These are phyloP conservation scores for Aptenodytes forsteri DNA, from an alignment of 2,113 vertebrate genomes.

Conservation along the genomic window DNA sequence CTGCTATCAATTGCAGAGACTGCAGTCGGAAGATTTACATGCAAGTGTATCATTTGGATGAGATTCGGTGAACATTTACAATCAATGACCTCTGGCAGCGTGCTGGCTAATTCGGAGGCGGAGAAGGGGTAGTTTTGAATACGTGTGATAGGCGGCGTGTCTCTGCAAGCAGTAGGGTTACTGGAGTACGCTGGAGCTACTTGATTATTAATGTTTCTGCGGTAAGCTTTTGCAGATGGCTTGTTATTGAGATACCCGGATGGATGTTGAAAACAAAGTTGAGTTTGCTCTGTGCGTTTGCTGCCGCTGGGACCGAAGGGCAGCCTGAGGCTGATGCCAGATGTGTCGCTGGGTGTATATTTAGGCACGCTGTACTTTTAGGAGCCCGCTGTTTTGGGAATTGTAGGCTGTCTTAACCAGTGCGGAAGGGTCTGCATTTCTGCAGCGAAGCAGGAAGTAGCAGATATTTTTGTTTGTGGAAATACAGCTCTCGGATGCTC, in stretches of 20 bases:
- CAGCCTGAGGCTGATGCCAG: background rate
- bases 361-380: background rate
- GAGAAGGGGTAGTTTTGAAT: background rate
- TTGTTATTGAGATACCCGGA: background rate
- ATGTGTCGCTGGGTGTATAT: background rate
- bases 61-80: background rate
- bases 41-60: background rate
- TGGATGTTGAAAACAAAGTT: background rate
- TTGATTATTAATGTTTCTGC: background rate
- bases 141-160: background rate
- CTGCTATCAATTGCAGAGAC: background rate
- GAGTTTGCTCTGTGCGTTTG: background rate
- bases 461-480: slow-evolving; percentile 23
- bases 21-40: background rate
- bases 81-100: background rate
- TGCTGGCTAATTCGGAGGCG: background rate
- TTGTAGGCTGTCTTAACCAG: background rate
- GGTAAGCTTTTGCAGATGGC: background rate
- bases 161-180: slow-evolving; percentile 3
- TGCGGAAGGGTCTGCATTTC: fast-evolving
- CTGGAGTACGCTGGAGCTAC: background rate
- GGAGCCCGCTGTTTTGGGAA: background rate
- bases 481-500: background rate
- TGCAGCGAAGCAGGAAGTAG: background rate
- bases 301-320: background rate